phyloP scores from a whole-genome alignment of 2,888 invertebrate genomes.

The Troilus luridus region DNA sequence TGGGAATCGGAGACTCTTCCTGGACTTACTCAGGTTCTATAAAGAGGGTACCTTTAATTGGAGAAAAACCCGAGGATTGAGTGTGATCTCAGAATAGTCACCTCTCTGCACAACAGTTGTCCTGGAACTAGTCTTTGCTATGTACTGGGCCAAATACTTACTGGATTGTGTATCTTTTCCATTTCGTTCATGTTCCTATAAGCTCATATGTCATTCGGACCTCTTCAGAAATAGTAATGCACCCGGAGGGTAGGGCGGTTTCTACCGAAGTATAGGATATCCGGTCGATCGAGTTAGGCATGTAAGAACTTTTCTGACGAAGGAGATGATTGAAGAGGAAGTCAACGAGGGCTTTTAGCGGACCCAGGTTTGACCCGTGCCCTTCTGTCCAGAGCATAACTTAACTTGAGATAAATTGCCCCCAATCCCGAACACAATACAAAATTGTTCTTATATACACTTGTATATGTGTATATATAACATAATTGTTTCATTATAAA shows the following conservation, averaged over 20 bases:
- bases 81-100: too few species aligned
- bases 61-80: too few species aligned
- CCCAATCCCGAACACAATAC: background rate
- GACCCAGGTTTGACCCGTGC: background rate
- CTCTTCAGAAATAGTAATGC: background rate
- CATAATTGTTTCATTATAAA: too few species aligned
- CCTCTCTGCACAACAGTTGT: too few species aligned
- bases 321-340: constrained; percentile 17
- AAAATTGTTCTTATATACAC: background rate
- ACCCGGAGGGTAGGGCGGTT: background rate
- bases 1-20: too few species aligned
- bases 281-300: background rate
- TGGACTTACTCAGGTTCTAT: too few species aligned
- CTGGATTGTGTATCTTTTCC: too few species aligned
- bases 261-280: background rate
- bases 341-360: background rate
- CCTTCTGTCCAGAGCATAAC: background rate
- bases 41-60: too few species aligned
- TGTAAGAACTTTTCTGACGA: background rate
- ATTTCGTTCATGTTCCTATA: background rate
- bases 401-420: background rate
- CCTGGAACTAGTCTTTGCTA: too few species aligned
- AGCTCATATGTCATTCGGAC: background rate
- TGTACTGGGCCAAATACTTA: too few species aligned
- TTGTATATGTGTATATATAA: too few species aligned